Conservation (phyloP, 2,113 vertebrate species). For the Mugil cephalus region DNA sequence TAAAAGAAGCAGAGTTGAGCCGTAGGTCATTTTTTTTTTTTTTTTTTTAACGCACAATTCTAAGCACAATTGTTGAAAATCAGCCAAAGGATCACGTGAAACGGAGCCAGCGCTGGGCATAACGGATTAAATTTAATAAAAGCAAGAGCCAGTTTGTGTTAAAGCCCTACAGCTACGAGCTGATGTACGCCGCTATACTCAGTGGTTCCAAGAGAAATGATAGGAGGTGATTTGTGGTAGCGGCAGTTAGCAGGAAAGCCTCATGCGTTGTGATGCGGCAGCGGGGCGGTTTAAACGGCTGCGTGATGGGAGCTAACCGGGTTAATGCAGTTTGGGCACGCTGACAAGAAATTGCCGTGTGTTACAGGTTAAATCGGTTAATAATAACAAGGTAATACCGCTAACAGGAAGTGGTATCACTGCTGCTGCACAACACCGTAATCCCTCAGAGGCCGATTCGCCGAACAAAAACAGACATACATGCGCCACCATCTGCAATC, state of each 20-base stretch:
- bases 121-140: conserved; percentile 74
- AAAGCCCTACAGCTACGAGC: conserved; percentile 64
- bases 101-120: conserved; percentile 48
- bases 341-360: conserved; percentile 47
- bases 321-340: conserved; percentile 50
- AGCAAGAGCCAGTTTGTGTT: conserved; percentile 63
- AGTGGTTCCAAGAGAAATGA: conserved; percentile 61
- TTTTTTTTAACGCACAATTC: conserved; percentile 42
- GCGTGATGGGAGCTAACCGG: conserved; percentile 53
- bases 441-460: conserved; percentile 15
- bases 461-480: conserved; percentile 25
- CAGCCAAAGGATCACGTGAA: conserved; percentile 61
- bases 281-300: conserved; percentile 43
- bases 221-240: conserved; percentile 71
- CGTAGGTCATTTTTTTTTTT: conserved; percentile 50
- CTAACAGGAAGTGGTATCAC: background rate
- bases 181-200: conserved; percentile 49
- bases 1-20: conserved; percentile 28
- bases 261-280: conserved; percentile 63
- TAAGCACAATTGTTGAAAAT: conserved; percentile 63
- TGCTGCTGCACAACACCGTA: background rate
- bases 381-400: conserved; percentile 41
- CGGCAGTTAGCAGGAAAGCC: conserved; percentile 65
- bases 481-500: conserved; percentile 6
- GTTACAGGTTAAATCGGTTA: conserved; percentile 51